phyloP scores from a whole-genome alignment of 2,797 vertebrate species.

The Leptatherina wallacei region DNA sequence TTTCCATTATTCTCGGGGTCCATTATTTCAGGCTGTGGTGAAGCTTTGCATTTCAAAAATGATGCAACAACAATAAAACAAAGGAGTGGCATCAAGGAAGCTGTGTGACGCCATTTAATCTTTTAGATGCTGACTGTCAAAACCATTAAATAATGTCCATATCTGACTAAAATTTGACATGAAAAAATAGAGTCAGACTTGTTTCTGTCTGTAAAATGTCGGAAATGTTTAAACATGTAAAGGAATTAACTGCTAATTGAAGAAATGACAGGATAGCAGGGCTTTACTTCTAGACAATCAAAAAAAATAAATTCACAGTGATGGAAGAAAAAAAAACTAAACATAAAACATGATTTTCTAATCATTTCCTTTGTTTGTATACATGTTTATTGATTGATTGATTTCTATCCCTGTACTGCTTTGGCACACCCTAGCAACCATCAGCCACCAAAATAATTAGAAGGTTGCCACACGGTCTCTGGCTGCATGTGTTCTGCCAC shows the following conservation, averaged over 20 bases:
- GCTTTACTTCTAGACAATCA: too few species aligned
- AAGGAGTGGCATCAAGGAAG: not conserved
- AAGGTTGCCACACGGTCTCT: not conserved
- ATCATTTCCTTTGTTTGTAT: not conserved
- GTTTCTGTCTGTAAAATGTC: too few species aligned
- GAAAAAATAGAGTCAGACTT: too few species aligned
- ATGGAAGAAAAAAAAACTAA: too few species aligned
- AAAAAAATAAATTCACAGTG: too few species aligned
- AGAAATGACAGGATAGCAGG: not conserved
- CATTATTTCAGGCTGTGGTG: not conserved
- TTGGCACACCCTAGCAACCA: not conserved
- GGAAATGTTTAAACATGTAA: too few species aligned
- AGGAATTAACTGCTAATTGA: not conserved
- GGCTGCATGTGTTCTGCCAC: slow-evolving; percentile 47
- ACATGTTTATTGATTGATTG: not conserved
- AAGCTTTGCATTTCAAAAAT: not conserved
- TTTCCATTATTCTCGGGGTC: not conserved
- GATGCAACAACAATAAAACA: not conserved
- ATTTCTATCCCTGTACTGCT: not conserved
- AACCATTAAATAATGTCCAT: too few species aligned
- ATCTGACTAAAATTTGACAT: too few species aligned
- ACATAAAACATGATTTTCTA: not conserved
- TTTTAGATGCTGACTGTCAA: too few species aligned
- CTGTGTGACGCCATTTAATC: not conserved
- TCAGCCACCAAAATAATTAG: not conserved